Percentiles rank a stretch among this genome's conserved stretches.
Conservation (phyloP, 2,113 vertebrate species). For the Setophaga petechia region DNA sequence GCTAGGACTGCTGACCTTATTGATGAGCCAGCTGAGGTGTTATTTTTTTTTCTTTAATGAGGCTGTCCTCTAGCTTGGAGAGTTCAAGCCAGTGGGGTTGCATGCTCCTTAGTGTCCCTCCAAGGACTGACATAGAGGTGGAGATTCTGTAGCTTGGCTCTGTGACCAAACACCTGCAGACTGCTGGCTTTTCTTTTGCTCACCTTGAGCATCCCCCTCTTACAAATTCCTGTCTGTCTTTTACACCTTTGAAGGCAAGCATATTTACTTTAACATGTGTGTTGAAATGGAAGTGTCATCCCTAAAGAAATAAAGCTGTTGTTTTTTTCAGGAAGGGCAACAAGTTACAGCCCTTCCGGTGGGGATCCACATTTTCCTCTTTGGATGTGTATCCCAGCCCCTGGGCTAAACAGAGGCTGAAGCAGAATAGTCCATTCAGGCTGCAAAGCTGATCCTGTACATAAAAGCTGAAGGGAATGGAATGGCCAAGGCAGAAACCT, state of each 20-base stretch:
- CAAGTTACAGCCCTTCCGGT: background rate
- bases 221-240: background rate
- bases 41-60: background rate
- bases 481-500: background rate
- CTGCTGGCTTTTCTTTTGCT: background rate
- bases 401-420: background rate
- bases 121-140: background rate
- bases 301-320: background rate
- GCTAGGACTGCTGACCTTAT: background rate
- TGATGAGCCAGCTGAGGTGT: background rate
- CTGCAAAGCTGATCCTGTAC: background rate
- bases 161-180: background rate
- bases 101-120: background rate
- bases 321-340: background rate
- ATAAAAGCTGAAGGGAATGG: background rate
- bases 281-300: background rate
- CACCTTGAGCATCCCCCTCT: background rate
- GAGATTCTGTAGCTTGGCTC: background rate
- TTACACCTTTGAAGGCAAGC: background rate
- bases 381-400: accelerated
- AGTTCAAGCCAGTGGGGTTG: background rate
- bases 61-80: background rate
- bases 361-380: background rate
- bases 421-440: background rate
- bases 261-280: background rate